Base-by-base conservation (phyloP, 2,797 vertebrate genomes). In the Argyrosomus regius region DNA sequence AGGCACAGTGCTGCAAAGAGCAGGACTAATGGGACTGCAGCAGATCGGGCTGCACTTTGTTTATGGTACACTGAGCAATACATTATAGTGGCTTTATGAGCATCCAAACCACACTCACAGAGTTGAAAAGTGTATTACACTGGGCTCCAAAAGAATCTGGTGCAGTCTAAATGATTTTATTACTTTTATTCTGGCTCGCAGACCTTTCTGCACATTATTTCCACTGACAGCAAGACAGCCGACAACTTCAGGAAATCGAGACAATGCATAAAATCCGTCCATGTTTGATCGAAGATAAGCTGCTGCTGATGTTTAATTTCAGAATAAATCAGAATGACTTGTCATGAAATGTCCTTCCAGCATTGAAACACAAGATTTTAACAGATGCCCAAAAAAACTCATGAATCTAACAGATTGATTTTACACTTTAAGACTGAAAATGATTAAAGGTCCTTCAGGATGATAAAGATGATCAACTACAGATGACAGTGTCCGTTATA, bases 1-100 rank as follows among this genome's bases (percentile, higher is more conserved):
- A 73, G 52, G 18, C 26, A 53, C 35, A 26, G 52, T 4, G 64
- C 69, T 63, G 20, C 45, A 58, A 31, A 69, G 50, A 61, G 59
- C 56, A 61, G 52, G 68, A 46, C 56, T 57, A 72, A 78, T 84
- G 26, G 56, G 52, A 39, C 41, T 28, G 45, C 5, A 49, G n/a
- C 63, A 49, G 45, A 59, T 14, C 43, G 61, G 48, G 35, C 50
- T 48, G 16, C 31, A 56, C 6, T 31, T 39, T 12, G 53, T 66
- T 31, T 13, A 14, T 12, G 57, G 41, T 39, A 28, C 2, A n/a
- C 6, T 20, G 39, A 62, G 20, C n/a, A 54, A n/a, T 8, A 26
- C 16, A 8, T 31, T 45, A 24, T 53, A 22, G 22, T 54, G 48
- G 12, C 24, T 41, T 39, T 39, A 26, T 26, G 26, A 26, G 26